phyloP scores from a whole-genome alignment of 2,797 vertebrate species.

The Eutrigla gurnardus region DNA sequence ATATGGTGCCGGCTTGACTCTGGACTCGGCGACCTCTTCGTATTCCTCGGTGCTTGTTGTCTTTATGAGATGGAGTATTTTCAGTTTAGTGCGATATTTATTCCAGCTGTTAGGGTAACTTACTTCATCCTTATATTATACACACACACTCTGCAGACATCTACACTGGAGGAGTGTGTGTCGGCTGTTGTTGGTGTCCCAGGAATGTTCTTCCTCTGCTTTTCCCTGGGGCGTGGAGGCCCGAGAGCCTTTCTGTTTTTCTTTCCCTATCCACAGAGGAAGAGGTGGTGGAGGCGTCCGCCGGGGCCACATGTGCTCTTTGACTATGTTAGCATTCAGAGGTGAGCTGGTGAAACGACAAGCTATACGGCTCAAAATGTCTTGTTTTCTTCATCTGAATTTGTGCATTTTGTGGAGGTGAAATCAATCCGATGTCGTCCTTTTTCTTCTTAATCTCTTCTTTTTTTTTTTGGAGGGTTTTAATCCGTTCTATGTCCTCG shows the following conservation, averaged over 20 bases:
- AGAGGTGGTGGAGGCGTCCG: slow-evolving; percentile 8
- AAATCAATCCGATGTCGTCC: neutral
- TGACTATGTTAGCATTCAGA: neutral
- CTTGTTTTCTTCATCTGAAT: neutral
- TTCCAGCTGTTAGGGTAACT: neutral
- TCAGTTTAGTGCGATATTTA: neutral
- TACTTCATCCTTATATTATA: neutral
- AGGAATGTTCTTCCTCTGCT: slow-evolving; percentile 71
- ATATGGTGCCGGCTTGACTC: slow-evolving; percentile 8
- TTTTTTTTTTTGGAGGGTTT: neutral
- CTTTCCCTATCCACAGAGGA: slow-evolving; percentile 15
- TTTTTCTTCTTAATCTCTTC: slow-evolving; percentile 20
- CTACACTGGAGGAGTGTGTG: neutral
- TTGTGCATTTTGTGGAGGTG: slow-evolving; percentile 1
- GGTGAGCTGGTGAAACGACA: neutral
- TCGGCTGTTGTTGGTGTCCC: slow-evolving; percentile 30
- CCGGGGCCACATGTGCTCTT: neutral
- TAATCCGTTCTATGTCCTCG: slow-evolving; percentile 17
- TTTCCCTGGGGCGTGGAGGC: slow-evolving; percentile 39
- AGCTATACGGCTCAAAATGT: neutral
- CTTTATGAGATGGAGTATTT: slow-evolving; percentile 15
- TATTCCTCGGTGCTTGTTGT: neutral
- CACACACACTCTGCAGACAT: neutral
- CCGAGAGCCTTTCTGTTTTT: slow-evolving; percentile 35
- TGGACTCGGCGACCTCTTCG: slow-evolving; percentile 21